Evolutionary conservation across 2,888 invertebrate genomes (phyloP), one percentile per base, ranked within the genome.

Genomic region (Lobophora halterata): DNA sequence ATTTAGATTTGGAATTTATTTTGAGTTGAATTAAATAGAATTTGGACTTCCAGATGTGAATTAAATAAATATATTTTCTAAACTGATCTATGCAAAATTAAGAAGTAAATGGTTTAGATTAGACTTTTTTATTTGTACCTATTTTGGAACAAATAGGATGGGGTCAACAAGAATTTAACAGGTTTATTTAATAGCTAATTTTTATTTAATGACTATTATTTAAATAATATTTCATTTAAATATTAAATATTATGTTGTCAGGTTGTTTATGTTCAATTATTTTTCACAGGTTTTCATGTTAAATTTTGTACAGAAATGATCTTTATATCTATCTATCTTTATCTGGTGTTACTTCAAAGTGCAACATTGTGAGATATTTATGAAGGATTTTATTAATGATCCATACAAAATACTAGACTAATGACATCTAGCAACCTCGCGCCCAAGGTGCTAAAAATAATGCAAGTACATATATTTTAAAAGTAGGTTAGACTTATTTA

Each of bases 311-410:
- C n/a, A n/a, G n/a, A n/a, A n/a, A n/a, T n/a, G n/a, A n/a, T n/a
- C n/a, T n/a, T n/a, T n/a, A n/a, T n/a, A n/a, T 6, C 13, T 11
- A 19, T 8, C 19, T 14, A 16, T 25, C 10, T 18, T 19, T 31
- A 37, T 42, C 28, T 14, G 19, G 29, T 43, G 14, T 34, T 37
- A 9, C 25, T n/a, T 31, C 11, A 17, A 23, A 14, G 23, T 29
- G 9, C 31, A 31, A 13, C 39, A 39, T 40, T 48, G 52, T 52
- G 52, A 21, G 52, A 48, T 46, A 27, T 24, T 11, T 31, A 16
- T 32, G 44, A 50, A 52, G 44, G 48, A 44, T 48, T 40, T 35
- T 29, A 37, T 25, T 50, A 46, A 50, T 35, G 26, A 24, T 38
- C 34, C 11, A 37, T 43, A 34, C 28, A 39, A 47, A n/a, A 42